Conservation (phyloP, 2,113 vertebrate species). For the Antechinus stuartii region DNA sequence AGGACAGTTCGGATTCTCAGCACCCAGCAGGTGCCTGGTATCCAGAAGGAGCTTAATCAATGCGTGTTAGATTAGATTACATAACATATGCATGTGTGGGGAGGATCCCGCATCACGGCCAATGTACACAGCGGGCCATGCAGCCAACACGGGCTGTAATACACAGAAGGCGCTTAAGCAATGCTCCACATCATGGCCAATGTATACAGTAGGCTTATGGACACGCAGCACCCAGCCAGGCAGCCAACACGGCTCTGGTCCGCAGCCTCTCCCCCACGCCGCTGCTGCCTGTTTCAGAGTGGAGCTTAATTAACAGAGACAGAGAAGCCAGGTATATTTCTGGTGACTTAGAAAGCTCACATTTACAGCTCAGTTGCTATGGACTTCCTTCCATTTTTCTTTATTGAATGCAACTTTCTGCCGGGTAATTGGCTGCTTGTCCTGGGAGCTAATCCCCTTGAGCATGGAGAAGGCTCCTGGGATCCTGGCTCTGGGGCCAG, state of each 20-base stretch:
- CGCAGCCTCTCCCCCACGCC: not conserved
- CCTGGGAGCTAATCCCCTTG: conserved; percentile 57
- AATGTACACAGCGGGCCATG: not conserved
- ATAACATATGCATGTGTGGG: not conserved
- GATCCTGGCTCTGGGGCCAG: not conserved
- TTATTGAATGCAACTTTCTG: conserved; percentile 60
- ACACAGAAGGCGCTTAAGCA: not conserved
- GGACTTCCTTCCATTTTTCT: conserved; percentile 59
- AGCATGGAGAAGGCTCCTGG: not conserved
- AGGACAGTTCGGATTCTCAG: not conserved
- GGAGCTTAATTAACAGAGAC: conserved; percentile 62
- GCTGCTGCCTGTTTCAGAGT: not conserved
- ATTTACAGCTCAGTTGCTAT: conserved; percentile 67
- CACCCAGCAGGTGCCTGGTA: not conserved
- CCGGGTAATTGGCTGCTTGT: conserved; percentile 48
- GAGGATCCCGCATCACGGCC: not conserved
- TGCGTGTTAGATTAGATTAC: not conserved
- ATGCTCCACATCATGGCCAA: not conserved
- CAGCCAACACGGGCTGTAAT: not conserved
- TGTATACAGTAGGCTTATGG: not conserved
- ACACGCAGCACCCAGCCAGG: not conserved
- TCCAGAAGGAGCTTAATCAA: not conserved
- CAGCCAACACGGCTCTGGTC: not conserved
- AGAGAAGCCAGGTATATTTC: conserved; percentile 73
- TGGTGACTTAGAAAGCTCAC: conserved; percentile 66